Conservation (phyloP, 1,140 invertebrate genomes). For the Drosophila burlai region DNA sequence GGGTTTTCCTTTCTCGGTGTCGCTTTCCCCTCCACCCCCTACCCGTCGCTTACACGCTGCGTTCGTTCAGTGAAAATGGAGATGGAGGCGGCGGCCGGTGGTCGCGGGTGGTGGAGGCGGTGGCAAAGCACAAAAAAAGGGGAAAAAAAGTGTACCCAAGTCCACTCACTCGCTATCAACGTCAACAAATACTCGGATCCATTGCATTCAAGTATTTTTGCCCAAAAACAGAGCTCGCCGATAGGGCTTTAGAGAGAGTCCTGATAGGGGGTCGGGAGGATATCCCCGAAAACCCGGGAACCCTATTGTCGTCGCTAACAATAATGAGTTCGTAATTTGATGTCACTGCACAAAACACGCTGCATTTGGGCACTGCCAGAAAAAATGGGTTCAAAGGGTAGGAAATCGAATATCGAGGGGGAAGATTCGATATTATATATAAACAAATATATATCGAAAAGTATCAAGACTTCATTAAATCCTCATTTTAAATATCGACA, state of each 20-base stretch:
- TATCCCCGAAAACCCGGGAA: neutral
- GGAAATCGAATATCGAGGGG: neutral
- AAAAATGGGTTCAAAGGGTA: neutral
- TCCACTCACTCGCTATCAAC: slow-evolving; percentile 57
- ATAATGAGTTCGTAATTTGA: slow-evolving; percentile 83
- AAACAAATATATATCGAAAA: too few relatives aligned
- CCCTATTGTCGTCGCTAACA: slow-evolving; percentile 72
- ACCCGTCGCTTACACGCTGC: slow-evolving; percentile 41
- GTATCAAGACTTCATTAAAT: too few relatives aligned
- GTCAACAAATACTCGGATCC: slow-evolving; percentile 67
- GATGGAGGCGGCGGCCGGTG: neutral
- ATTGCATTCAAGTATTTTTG: slow-evolving; percentile 66
- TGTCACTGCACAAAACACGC: slow-evolving; percentile 75
- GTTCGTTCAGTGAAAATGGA: slow-evolving; percentile 28
- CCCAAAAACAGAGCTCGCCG: slow-evolving; percentile 48
- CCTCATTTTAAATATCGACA: too few relatives aligned
- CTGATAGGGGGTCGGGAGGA: neutral
- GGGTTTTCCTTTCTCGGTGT: slow-evolving; percentile 75
- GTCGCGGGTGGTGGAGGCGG: neutral
- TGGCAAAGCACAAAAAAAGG: neutral
- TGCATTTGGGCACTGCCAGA: slow-evolving; percentile 25
- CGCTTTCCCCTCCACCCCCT: slow-evolving; percentile 31
- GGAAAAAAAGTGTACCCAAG: neutral
- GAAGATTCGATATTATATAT: too few relatives aligned
- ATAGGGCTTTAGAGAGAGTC: neutral